Base-by-base conservation (phyloP, 2,113 vertebrate genomes). In the Orientallactaga bullata region DNA sequence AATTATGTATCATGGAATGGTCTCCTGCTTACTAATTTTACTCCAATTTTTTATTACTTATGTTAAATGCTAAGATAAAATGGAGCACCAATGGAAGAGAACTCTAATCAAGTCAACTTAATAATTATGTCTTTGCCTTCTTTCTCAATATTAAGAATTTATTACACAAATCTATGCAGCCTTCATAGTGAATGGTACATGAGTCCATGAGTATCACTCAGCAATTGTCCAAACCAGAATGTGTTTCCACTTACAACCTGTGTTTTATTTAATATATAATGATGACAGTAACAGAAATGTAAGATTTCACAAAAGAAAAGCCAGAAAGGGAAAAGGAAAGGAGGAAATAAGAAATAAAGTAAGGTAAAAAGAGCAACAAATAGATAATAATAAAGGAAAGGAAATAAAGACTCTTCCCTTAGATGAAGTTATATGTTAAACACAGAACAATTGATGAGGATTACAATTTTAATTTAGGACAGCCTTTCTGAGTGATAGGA, bases 281-380 rank as follows among this genome's bases (percentile, higher is more conserved):
- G 51, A 95, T 72, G 65, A 58, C 9, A 51, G 5, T 3, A 18
- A 51, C 16, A 66, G 21, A 11, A 89, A 10, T 35, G 18, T 60
- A 42, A 3, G 8, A 13, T 32, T 28, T 93, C 35, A 30, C 7
- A 80, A 47, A 65, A 42, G 3, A 58, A 32, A 68, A 35, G 26
- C 3, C 2, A 26, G 24, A 37, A 35, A 4, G 6, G 21, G n/a
- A 58, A 12, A 15, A 30, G 9, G 17, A 32, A 35, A 7, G 3
- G 7, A 1, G 0, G 1, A 11, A 5, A 2, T 47, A 26, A 51
- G 16, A n/a, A 3, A 63, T 20, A 28, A 13, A 16, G 26, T 3
- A 5, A 13, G 0, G 2, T 3, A n/a, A 15, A 24, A 0, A 23
- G 26, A 3, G 4, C 17, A 30, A 39, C 37, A 58, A 28, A 66